Evolutionary conservation across 2,797 vertebrate genomes (phyloP).

Genomic region (Falco berigora): DNA sequence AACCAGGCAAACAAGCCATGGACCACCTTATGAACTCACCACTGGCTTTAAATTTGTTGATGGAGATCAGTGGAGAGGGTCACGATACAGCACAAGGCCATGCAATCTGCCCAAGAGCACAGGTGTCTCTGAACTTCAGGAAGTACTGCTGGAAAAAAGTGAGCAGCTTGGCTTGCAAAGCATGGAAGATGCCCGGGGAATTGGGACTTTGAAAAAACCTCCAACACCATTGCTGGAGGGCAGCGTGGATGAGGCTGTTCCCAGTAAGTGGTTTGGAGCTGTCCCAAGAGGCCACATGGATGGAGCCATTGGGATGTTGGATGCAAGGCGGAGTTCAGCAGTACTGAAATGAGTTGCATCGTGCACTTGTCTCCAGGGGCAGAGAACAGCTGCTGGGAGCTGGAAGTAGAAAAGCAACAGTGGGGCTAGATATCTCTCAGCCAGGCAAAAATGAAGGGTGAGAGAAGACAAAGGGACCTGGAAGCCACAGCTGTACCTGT

Average conservation of each 20-base stretch:
- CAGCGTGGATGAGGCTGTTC: not conserved
- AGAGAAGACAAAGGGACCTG: accelerated
- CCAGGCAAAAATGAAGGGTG: not conserved
- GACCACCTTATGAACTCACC: accelerated
- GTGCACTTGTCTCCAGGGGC: not conserved
- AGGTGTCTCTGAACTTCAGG: not conserved
- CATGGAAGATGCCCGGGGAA: accelerated
- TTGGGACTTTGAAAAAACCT: not conserved
- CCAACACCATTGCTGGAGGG: not conserved
- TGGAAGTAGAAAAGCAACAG: not conserved
- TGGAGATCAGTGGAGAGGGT: not conserved
- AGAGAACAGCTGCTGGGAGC: not conserved
- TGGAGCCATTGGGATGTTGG: not conserved
- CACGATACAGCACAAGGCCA: not conserved
- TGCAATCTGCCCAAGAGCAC: accelerated
- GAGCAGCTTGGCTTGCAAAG: not conserved
- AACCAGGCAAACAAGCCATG: not conserved
- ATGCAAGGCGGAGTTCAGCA: not conserved
- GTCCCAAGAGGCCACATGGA: not conserved
- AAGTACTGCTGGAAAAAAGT: not conserved
- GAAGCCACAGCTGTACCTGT: not conserved
- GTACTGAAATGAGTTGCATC: not conserved
- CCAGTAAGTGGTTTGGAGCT: not conserved
- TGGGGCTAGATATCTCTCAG: not conserved
- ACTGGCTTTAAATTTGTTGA: not conserved